phyloP scores from a whole-genome alignment of 2,113 vertebrate genomes.

The Benitochromis conjunctus region DNA sequence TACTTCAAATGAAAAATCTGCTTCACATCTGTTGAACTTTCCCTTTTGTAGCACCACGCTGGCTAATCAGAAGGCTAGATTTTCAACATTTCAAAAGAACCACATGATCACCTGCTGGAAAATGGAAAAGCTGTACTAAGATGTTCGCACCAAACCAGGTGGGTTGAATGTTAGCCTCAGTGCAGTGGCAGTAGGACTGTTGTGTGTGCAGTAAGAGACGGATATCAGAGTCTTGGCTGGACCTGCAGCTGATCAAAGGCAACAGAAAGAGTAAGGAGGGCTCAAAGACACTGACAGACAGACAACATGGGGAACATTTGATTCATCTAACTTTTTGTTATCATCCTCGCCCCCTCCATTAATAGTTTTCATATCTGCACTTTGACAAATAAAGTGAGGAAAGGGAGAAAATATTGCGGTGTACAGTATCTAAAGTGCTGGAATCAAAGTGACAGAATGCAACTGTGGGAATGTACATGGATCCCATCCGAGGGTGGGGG shows the following conservation, averaged over 20 bases:
- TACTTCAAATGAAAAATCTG: not conserved
- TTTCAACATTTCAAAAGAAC: not conserved
- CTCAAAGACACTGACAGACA: constrained; percentile 18
- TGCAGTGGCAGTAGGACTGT: not conserved
- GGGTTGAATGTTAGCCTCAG: not conserved
- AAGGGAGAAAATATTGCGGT: not conserved
- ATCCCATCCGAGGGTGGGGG: not conserved
- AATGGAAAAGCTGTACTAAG: not conserved
- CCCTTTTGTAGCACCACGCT: not conserved
- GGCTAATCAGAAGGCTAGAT: not conserved
- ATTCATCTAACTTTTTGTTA: constrained; percentile 39
- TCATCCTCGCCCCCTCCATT: constrained; percentile 13
- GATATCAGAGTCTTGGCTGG: not conserved
- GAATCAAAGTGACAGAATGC: constrained; percentile 42
- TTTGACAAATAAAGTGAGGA: not conserved
- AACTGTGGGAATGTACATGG: constrained; percentile 43
- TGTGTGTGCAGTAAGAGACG: not conserved
- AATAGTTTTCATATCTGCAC: not conserved
- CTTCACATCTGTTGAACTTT: not conserved
- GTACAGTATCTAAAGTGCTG: constrained; percentile 55
- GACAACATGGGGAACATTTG: constrained; percentile 15
- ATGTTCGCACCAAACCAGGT: not conserved
- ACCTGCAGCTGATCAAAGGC: constrained; percentile 59
- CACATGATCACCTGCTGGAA: not conserved
- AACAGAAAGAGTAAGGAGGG: constrained; percentile 38